A percentile compares a stretch with the other conserved stretches of the same genome.
Conservation (phyloP, 2,797 vertebrate species). For the Platyrinchus mystaceus region DNA sequence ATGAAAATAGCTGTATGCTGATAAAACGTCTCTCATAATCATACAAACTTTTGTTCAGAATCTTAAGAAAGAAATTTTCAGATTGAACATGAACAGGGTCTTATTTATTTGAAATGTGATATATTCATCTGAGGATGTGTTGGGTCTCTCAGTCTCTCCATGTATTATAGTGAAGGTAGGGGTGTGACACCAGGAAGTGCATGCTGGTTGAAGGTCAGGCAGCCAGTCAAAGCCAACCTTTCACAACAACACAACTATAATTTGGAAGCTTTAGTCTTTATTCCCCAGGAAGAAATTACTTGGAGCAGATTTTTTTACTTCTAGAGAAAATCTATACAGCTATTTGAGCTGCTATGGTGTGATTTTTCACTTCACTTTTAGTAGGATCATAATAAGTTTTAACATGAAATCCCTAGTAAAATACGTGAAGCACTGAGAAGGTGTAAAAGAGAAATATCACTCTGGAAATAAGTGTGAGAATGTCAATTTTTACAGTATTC, state of each 20-base stretch:
- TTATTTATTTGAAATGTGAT: background rate
- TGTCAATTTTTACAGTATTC: background rate
- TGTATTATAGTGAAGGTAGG: background rate
- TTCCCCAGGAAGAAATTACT: background rate
- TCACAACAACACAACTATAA: background rate
- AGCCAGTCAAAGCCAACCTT: background rate
- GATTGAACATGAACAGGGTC: background rate
- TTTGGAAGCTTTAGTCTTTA: background rate
- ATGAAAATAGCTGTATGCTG: background rate
- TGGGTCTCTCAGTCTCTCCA: background rate
- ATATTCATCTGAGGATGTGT: background rate
- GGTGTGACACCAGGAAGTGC: background rate
- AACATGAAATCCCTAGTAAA: background rate
- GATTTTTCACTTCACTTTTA: background rate
- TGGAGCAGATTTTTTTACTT: background rate
- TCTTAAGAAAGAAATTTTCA: background rate
- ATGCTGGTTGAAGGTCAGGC: background rate
- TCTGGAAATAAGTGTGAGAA: conserved; percentile 20
- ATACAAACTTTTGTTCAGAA: background rate
- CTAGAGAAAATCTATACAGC: background rate
- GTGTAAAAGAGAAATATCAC: background rate
- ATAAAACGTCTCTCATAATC: background rate
- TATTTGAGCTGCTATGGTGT: background rate
- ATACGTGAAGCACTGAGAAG: background rate
- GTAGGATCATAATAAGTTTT: background rate